A percentile compares a stretch with the other conserved stretches of the same genome.
phyloP scores from a whole-genome alignment of 2,888 invertebrate species.

The Drosophila meridionalis region DNA sequence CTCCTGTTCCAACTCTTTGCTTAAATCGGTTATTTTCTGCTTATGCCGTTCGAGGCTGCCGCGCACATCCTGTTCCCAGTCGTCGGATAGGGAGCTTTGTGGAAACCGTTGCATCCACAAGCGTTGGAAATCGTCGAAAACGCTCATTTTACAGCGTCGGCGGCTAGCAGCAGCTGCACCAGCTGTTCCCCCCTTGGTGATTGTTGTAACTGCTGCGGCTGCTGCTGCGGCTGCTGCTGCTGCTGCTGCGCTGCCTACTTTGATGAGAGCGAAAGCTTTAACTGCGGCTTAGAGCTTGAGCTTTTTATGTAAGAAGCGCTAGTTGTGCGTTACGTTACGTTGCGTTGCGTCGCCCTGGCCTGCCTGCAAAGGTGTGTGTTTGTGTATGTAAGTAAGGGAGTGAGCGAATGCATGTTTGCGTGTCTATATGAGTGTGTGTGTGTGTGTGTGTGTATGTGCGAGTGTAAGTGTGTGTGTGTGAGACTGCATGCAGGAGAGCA shows the following conservation, averaged over 20 bases:
- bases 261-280: conserved; percentile 31
- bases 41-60: conserved; percentile 95
- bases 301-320: conserved; percentile 68
- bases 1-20: conserved; percentile 95
- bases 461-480: not conserved
- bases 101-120: conserved; percentile 97
- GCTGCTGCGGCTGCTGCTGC: conserved; percentile 9
- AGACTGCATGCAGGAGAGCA: conserved; percentile 40
- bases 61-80: conserved; percentile 97
- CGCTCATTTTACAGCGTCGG: conserved; percentile 88
- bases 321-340: conserved; percentile 52
- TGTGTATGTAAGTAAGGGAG: conserved; percentile 22
- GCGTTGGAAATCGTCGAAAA: conserved; percentile 95
- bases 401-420: conserved; percentile 10
- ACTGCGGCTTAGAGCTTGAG: conserved; percentile 32
- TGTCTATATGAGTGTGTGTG: conserved; percentile 3
- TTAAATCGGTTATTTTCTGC: conserved; percentile 92
- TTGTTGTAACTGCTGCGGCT: conserved; percentile 26
- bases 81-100: conserved; percentile 94
- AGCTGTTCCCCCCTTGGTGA: conserved; percentile 32
- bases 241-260: conserved; percentile 21
- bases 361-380: conserved; percentile 63
- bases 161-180: conserved; percentile 36
- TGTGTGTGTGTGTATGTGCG: conserved; percentile 4
- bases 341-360: conserved; percentile 69